Conservation (phyloP, 1,140 invertebrate genomes). For the Hypothenemus hampei region DNA sequence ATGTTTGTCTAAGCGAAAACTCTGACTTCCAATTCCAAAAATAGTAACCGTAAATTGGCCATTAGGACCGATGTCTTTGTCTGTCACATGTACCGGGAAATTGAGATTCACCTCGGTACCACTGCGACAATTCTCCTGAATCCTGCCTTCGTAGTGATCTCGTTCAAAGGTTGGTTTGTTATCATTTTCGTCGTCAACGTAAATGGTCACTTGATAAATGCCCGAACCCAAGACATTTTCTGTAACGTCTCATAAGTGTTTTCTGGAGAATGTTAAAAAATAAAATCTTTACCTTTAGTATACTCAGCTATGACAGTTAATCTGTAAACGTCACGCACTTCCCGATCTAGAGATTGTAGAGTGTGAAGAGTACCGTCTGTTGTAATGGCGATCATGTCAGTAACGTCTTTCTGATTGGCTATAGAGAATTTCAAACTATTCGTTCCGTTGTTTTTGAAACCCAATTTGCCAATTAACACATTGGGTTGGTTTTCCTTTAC, state of each 20-base stretch:
- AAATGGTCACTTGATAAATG: slow-evolving; percentile 71
- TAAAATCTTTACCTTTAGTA: slow-evolving; percentile 48
- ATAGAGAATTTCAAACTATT: slow-evolving; percentile 61
- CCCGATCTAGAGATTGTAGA: slow-evolving; percentile 68
- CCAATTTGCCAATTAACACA: slow-evolving; percentile 68
- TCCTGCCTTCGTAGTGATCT: slow-evolving; percentile 66
- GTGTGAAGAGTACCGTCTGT: slow-evolving; percentile 75
- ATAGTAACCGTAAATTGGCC: slow-evolving; percentile 69
- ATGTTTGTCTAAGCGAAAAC: slow-evolving; percentile 69
- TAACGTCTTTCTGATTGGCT: slow-evolving; percentile 72
- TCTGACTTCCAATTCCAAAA: slow-evolving; percentile 66
- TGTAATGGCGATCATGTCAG: slow-evolving; percentile 68
- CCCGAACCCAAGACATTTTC: slow-evolving; percentile 49
- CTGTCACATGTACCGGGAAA: slow-evolving; percentile 61
- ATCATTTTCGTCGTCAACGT: slow-evolving; percentile 86
- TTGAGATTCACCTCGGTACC: slow-evolving; percentile 69
- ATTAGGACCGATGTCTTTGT: slow-evolving; percentile 75
- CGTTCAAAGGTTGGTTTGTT: slow-evolving; percentile 78
- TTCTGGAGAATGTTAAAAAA: neutral
- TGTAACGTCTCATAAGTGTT: neutral
- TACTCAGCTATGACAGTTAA: slow-evolving; percentile 77
- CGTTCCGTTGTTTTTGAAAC: slow-evolving; percentile 55
- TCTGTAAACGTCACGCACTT: slow-evolving; percentile 66
- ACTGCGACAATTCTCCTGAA: slow-evolving; percentile 70
- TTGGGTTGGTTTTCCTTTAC: slow-evolving; percentile 74